Percentiles rank a stretch among this genome's conserved stretches.
Evolutionary conservation across 1,140 invertebrate species (phyloP).

Genomic region (Aradophagus sp.): DNA sequence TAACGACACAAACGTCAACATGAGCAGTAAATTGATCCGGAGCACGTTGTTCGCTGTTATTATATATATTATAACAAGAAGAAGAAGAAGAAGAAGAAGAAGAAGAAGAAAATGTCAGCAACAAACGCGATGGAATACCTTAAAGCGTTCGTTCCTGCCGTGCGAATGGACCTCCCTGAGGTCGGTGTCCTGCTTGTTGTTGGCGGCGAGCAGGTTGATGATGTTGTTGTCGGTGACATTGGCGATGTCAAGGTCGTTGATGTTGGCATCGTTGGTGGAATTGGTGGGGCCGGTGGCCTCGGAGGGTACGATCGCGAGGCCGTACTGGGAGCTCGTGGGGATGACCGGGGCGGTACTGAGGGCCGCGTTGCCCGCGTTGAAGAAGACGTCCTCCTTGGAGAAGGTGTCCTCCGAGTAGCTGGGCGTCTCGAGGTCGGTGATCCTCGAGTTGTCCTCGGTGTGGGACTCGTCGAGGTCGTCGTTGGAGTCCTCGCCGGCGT

Average conservation of each 20-base stretch:
- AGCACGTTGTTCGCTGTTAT: too few species aligned
- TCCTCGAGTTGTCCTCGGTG: constrained; percentile 85
- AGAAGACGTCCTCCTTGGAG: constrained; percentile 87
- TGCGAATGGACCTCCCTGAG: constrained; percentile 83
- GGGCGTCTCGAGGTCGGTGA: constrained; percentile 89
- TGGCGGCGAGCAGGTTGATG: constrained; percentile 72
- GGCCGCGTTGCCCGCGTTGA: constrained; percentile 83
- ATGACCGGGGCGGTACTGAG: constrained; percentile 84
- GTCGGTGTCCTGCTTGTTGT: constrained; percentile 78
- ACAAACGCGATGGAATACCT: constrained; percentile 18
- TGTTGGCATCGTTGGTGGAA: constrained; percentile 78
- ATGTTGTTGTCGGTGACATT: constrained; percentile 75
- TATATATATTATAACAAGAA: too few species aligned
- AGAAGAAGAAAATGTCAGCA: too few species aligned
- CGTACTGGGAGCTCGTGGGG: too few species aligned
- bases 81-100: too few species aligned
- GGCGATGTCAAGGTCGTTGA: constrained; percentile 77
- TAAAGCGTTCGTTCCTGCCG: constrained; percentile 87
- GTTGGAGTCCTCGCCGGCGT: constrained; percentile 92
- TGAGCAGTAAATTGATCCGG: too few species aligned
- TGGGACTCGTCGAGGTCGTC: constrained; percentile 96
- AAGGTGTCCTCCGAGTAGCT: constrained; percentile 90
- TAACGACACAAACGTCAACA: too few species aligned
- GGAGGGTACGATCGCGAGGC: too few species aligned
- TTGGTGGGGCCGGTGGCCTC: too few species aligned